Conservation (phyloP, 2,888 invertebrate genomes). For the Mactromeris polynyma region DNA sequence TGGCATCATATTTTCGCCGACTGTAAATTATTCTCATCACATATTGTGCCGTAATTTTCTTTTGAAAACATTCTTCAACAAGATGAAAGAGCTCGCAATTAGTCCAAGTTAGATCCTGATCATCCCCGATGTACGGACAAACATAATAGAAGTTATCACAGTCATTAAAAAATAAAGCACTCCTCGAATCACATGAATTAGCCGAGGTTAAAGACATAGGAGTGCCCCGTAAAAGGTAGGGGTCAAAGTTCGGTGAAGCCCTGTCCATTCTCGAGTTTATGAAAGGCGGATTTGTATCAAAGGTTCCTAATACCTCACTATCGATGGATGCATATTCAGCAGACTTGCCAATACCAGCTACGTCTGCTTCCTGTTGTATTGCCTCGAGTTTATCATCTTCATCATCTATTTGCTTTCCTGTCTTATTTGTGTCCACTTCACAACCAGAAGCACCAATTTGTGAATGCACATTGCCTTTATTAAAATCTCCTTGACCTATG, state of each 20-base stretch:
- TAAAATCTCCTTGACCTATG: neutral
- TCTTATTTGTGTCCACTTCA: neutral
- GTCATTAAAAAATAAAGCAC: conserved; percentile 54
- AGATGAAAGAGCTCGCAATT: conserved; percentile 68
- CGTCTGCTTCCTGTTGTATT: neutral
- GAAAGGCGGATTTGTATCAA: neutral
- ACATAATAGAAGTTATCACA: conserved; percentile 65
- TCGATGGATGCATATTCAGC: conserved; percentile 14
- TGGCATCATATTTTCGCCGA: conserved; percentile 70
- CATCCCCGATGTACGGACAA: conserved; percentile 62
- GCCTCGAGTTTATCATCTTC: neutral
- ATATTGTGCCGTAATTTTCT: conserved; percentile 76
- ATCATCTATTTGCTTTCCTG: neutral
- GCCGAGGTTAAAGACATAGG: conserved; percentile 59
- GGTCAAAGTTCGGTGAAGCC: conserved; percentile 43
- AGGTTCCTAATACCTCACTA: neutral
- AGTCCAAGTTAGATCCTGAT: conserved; percentile 53
- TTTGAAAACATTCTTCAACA: conserved; percentile 79
- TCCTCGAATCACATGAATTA: conserved; percentile 56
- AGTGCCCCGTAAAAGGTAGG: conserved; percentile 50
- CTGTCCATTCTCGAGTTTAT: neutral
- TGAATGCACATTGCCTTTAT: neutral
- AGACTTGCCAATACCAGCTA: neutral
- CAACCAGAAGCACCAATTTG: neutral
- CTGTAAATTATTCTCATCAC: conserved; percentile 76